Evolutionary conservation across 1,140 invertebrate genomes (phyloP).

Genomic region (Trichomalopsis sarcophagae): DNA sequence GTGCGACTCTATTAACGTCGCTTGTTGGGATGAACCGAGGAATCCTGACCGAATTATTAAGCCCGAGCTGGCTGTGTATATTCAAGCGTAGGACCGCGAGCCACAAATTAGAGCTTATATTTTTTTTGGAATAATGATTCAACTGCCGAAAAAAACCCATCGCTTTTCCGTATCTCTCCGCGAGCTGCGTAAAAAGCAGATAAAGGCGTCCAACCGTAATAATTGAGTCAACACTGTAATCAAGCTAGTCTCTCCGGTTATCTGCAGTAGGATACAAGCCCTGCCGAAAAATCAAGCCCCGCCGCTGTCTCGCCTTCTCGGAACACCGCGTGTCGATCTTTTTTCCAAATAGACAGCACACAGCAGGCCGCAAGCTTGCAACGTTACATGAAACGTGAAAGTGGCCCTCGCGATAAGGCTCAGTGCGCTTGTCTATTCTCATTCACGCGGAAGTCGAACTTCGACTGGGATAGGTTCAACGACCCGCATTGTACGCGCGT

Average conservation of each 20-base stretch:
- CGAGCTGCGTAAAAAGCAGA: not conserved
- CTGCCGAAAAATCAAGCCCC: not conserved
- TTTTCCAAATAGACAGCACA: not conserved
- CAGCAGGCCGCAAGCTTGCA: not conserved
- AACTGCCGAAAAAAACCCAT: no score
- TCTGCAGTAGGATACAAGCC: not conserved
- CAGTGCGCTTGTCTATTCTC: slow-evolving; percentile 13
- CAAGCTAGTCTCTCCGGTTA: not conserved
- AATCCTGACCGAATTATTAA: not conserved
- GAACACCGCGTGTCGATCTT: not conserved
- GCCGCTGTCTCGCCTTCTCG: not conserved
- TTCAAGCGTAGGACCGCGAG: not conserved
- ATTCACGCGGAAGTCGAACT: slow-evolving; percentile 14
- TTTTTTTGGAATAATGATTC: no score
- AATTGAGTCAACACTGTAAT: slow-evolving; percentile 14
- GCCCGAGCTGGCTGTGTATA: not conserved
- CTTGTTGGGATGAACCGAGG: not conserved
- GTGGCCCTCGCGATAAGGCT: not conserved
- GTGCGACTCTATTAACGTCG: not conserved
- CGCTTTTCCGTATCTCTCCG: no score
- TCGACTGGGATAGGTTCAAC: slow-evolving; percentile 19
- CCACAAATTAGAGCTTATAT: no score
- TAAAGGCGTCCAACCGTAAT: not conserved
- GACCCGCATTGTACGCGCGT: not conserved
- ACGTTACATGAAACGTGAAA: not conserved